A percentile compares a stretch with the other conserved stretches of the same genome.
phyloP scores from a whole-genome alignment of 2,888 invertebrate genomes.

The Mythimna pallens region DNA sequence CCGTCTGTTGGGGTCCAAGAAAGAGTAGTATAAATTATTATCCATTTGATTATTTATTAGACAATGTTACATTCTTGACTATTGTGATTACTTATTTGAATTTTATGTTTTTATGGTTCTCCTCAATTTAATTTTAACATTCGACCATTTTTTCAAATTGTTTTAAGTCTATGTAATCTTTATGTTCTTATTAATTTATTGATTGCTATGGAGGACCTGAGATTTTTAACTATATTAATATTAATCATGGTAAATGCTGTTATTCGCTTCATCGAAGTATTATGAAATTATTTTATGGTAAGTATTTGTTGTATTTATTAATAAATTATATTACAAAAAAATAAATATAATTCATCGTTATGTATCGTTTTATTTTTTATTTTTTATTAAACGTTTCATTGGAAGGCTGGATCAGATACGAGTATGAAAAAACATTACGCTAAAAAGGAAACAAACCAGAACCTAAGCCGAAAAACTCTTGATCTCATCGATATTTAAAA shows the following conservation, averaged over 20 bases:
- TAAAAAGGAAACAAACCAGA: too few species aligned
- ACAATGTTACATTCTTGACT: not conserved
- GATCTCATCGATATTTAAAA: too few species aligned
- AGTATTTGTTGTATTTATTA: conserved; percentile 35
- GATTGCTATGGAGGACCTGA: not conserved
- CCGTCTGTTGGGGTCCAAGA: not conserved
- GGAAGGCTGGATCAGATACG: not conserved
- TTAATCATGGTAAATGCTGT: conserved; percentile 22
- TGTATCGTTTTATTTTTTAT: conserved; percentile 26
- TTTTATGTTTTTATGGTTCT: not conserved
- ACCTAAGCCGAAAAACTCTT: too few species aligned
- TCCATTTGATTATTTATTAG: not conserved
- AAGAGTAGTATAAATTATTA: not conserved
- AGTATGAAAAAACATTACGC: not conserved
- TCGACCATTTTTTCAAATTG: not conserved
- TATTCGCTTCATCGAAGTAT: conserved; percentile 30
- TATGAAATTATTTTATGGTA: conserved; percentile 43
- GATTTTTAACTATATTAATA: conserved; percentile 14
- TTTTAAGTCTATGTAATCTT: not conserved
- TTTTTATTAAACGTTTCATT: not conserved
- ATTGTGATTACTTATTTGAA: not conserved
- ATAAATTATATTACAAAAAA: conserved; percentile 22
- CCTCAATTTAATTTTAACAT: not conserved
- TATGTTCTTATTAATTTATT: not conserved
- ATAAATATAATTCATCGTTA: conserved; percentile 34